These are phyloP conservation scores for Cynopterus brachyotis DNA, from an alignment of 2,113 vertebrate genomes.

Conservation along the genomic window DNA sequence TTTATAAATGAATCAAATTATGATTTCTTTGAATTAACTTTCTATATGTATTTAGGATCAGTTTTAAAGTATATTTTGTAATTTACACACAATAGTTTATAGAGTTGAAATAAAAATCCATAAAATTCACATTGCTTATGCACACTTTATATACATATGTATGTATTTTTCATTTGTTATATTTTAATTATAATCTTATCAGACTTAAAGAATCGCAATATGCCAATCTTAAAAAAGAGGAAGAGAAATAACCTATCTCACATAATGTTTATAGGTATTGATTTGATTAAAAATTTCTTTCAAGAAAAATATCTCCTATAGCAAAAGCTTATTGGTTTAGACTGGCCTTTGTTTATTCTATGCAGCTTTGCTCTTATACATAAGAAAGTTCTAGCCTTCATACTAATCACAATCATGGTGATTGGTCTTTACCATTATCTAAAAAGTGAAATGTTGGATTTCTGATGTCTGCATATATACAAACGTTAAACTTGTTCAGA, in stretches of 20 bases:
- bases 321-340: not conserved
- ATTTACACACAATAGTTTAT: not conserved
- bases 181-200: not conserved
- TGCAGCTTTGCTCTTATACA: not conserved
- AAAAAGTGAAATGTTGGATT: not conserved
- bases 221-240: not conserved
- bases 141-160: not conserved
- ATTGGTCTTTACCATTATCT: not conserved
- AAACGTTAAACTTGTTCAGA: not conserved
- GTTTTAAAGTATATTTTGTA: not conserved
- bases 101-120: not conserved
- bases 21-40: not conserved
- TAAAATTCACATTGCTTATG: not conserved
- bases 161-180: not conserved
- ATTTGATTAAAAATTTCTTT: not conserved
- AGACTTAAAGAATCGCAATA: not conserved
- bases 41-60: not conserved
- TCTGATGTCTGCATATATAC: not conserved
- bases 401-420: not conserved
- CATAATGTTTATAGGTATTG: not conserved
- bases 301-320: not conserved
- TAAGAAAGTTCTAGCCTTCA: not conserved
- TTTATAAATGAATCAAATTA: not conserved
- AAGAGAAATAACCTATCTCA: not conserved
- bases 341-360: not conserved